These are phyloP conservation scores for Papilio gigon DNA, from an alignment of 2,888 invertebrate species.

Conservation along the genomic window DNA sequence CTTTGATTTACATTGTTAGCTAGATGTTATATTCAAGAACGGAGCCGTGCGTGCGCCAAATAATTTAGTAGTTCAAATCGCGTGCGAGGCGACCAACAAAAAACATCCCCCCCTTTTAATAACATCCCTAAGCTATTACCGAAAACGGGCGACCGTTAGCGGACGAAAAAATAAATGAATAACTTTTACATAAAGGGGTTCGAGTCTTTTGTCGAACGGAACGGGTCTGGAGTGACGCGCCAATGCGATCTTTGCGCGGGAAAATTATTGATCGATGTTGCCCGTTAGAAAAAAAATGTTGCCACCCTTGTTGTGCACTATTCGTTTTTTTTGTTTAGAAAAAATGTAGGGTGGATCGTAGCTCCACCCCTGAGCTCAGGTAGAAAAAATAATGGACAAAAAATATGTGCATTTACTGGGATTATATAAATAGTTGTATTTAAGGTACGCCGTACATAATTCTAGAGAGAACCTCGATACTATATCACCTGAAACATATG, in stretches of 20 bases:
- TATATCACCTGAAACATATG: no score
- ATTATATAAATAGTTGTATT: conserved; percentile 41
- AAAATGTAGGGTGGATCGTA: conserved; percentile 69
- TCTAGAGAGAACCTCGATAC: no score
- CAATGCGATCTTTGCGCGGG: conserved; percentile 68
- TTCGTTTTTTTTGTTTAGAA: conserved; percentile 68
- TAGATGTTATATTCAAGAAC: conserved; percentile 31
- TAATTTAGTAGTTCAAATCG: conserved; percentile 70
- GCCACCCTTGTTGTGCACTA: conserved; percentile 67
- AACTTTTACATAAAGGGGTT: conserved; percentile 72
- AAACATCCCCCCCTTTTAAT: conserved; percentile 70
- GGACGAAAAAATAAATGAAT: conserved; percentile 76
- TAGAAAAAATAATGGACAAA: conserved; percentile 60
- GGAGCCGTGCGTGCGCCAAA: conserved; percentile 64
- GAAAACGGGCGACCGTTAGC: conserved; percentile 78
- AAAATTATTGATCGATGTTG: conserved; percentile 73
- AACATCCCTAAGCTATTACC: conserved; percentile 73
- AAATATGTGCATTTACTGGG: conserved; percentile 43
- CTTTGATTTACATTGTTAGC: conserved; percentile 10
- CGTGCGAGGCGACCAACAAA: conserved; percentile 72
- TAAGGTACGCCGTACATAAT: background rate
- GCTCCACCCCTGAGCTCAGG: conserved; percentile 72
- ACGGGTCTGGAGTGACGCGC: conserved; percentile 60
- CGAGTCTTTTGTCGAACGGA: conserved; percentile 63
- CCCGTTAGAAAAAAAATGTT: conserved; percentile 66